These are phyloP conservation scores for Hippocampus abdominalis DNA, from an alignment of 2,113 vertebrate genomes.

Conservation along the genomic window DNA sequence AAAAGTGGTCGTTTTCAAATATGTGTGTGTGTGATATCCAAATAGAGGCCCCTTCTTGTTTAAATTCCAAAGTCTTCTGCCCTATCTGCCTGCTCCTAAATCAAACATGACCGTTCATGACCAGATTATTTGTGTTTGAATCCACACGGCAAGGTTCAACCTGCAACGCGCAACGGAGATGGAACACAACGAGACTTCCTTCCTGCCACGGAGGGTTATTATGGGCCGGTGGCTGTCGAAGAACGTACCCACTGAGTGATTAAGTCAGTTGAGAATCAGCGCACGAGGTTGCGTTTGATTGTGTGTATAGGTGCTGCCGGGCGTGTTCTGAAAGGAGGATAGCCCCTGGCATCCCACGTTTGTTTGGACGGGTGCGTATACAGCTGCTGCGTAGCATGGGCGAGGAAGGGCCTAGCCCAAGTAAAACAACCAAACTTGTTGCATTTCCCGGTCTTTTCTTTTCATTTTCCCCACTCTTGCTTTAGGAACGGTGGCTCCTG, in stretches of 20 bases:
- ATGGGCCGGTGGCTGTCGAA: not conserved
- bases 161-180: conserved; percentile 10
- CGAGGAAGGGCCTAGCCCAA: conserved; percentile 57
- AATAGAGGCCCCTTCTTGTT: conserved; percentile 6
- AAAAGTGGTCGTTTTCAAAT: conserved; percentile 3
- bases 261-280: conserved; percentile 15
- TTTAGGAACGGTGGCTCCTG: conserved; percentile 53
- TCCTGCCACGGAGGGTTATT: conserved; percentile 10
- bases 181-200: conserved; percentile 12
- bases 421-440: conserved; percentile 67
- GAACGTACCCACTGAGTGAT: not conserved
- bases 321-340: conserved; percentile 57
- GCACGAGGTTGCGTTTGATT: conserved; percentile 54
- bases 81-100: conserved; percentile 41
- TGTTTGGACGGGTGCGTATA: conserved; percentile 62
- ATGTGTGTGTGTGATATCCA: conserved; percentile 17
- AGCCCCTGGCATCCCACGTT: conserved; percentile 61
- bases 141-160: conserved; percentile 32
- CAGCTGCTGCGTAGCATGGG: conserved; percentile 62
- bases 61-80: conserved; percentile 43
- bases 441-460: conserved; percentile 39
- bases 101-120: conserved; percentile 53
- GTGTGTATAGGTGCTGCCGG: conserved; percentile 55
- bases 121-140: conserved; percentile 57
- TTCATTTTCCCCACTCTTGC: conserved; percentile 44